Evolutionary conservation across 2,113 vertebrate species (phyloP).

Genomic region (Glaucidium brasilianum): DNA sequence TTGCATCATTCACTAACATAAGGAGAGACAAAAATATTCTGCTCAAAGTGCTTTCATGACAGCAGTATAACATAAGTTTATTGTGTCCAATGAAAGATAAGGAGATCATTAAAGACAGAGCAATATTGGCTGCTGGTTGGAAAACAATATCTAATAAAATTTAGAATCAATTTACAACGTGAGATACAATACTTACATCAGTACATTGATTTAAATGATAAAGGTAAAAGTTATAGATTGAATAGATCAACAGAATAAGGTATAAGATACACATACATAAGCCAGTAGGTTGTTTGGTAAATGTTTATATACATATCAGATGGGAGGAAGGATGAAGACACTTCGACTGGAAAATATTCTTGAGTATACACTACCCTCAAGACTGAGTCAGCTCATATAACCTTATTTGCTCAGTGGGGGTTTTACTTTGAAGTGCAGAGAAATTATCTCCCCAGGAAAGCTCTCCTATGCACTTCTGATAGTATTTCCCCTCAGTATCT

Average conservation of each 20-base stretch:
- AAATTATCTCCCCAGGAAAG: background rate
- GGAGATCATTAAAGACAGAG: background rate
- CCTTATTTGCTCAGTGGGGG: background rate
- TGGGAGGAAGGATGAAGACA: background rate
- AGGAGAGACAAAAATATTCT: background rate
- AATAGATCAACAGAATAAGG: background rate
- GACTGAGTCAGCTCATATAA: background rate
- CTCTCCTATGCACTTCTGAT: background rate
- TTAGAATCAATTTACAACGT: background rate
- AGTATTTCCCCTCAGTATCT: background rate
- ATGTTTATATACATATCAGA: background rate
- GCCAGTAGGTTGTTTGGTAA: background rate
- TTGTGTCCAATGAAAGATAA: background rate
- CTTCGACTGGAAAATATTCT: background rate
- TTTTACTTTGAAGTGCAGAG: background rate
- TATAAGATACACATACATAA: background rate
- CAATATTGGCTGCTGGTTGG: background rate
- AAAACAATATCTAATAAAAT: background rate
- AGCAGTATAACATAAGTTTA: background rate
- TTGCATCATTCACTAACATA: background rate
- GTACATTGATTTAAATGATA: background rate
- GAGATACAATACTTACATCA: background rate
- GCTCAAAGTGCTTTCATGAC: background rate
- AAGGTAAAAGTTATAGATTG: background rate
- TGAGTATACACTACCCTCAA: background rate